Evolutionary conservation across 2,888 invertebrate species (phyloP).

Genomic region (Gymnosoma rotundatum): DNA sequence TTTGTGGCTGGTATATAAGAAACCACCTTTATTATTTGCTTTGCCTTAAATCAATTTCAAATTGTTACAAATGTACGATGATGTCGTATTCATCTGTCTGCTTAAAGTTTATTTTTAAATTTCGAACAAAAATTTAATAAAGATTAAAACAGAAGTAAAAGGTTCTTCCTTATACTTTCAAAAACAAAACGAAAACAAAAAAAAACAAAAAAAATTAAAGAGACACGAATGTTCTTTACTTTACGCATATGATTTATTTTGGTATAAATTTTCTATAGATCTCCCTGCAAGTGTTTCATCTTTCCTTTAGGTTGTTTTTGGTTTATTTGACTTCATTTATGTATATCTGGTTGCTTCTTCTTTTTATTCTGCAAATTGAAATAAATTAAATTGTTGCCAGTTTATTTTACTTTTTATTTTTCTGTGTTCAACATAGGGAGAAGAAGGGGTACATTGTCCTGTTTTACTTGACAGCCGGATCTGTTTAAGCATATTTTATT

Average conservation of each 20-base stretch:
- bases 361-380: constrained; percentile 11
- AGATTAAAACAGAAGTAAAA: background rate
- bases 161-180: background rate
- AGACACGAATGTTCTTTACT: constrained; percentile 35
- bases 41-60: constrained; percentile 40
- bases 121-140: constrained; percentile 3
- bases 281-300: constrained; percentile 16
- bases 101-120: constrained; percentile 36
- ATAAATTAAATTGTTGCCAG: constrained; percentile 58
- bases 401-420: constrained; percentile 22
- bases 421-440: background rate
- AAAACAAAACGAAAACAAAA: background rate
- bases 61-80: constrained; percentile 52
- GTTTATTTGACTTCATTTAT: background rate
- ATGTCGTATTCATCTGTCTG: background rate
- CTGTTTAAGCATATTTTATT: constrained; percentile 52
- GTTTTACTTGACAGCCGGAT: constrained; percentile 59
- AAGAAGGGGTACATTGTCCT: constrained; percentile 9
- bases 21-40: background rate
- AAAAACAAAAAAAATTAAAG: too few relatives aligned
- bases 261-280: background rate
- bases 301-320: background rate
- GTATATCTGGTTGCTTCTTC: background rate
- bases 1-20: too few relatives aligned
- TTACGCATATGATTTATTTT: constrained; percentile 54